These are phyloP conservation scores for Danaus melanippus DNA, from an alignment of 1,140 invertebrate species.

Conservation along the genomic window DNA sequence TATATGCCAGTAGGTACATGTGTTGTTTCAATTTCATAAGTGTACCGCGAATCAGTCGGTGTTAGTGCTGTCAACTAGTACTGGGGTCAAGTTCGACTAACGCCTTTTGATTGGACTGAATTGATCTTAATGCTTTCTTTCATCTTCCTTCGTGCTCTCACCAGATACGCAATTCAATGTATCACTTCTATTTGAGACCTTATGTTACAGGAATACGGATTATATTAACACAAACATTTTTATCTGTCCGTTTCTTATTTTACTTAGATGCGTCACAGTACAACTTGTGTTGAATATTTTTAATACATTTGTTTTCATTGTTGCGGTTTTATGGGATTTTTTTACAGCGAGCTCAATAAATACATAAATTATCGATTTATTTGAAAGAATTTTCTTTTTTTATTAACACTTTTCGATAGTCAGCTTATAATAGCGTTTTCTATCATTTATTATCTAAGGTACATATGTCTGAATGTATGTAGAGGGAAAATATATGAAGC, in stretches of 20 bases:
- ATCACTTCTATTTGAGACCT: conserved; percentile 6
- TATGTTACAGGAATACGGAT: conserved; percentile 3
- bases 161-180: conserved; percentile 14
- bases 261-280: conserved; percentile 17
- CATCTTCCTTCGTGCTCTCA: conserved; percentile 27
- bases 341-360: no score
- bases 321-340: conserved; percentile 4
- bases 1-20: background rate
- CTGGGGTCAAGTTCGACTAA: conserved; percentile 40
- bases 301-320: conserved; percentile 19
- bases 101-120: conserved; percentile 43
- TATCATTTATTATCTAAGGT: no score
- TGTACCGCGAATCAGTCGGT: background rate
- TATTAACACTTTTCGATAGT: no score
- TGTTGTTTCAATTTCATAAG: background rate
- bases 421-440: no score
- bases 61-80: conserved; percentile 9
- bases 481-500: no score
- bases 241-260: background rate
- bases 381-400: no score
- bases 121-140: conserved; percentile 37
- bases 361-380: no score
- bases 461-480: no score
- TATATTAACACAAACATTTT: background rate
- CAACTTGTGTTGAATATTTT: conserved; percentile 19